A percentile compares a stretch with the other conserved stretches of the same genome.
Evolutionary conservation across 2,888 invertebrate species (phyloP).

Genomic region (Hipparchia semele): DNA sequence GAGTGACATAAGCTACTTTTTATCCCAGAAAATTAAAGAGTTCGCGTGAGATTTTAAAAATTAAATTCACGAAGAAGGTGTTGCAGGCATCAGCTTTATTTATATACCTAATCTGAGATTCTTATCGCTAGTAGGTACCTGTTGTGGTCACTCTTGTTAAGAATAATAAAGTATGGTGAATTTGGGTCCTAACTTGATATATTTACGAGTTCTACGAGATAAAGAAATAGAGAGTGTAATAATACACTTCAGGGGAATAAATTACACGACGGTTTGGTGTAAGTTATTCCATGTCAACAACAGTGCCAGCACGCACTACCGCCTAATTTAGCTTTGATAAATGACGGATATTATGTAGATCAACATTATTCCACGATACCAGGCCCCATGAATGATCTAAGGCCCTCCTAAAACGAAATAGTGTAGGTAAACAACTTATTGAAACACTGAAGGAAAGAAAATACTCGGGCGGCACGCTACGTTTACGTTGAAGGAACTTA

Average conservation of each 20-base stretch:
- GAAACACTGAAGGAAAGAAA: constrained; percentile 18
- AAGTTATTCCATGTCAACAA: constrained; percentile 18
- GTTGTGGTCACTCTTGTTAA: too few relatives aligned
- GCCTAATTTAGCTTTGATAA: constrained; percentile 15
- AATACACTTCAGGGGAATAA: not conserved
- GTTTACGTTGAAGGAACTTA: constrained; percentile 16
- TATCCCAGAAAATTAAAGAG: too few relatives aligned
- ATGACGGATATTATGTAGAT: constrained; percentile 10
- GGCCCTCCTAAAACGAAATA: constrained; percentile 18
- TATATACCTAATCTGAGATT: too few relatives aligned
- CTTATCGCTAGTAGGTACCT: too few relatives aligned
- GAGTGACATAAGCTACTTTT: too few relatives aligned
- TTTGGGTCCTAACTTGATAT: not conserved
- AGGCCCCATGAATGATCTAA: constrained; percentile 14
- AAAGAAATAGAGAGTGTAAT: not conserved
- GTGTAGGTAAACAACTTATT: constrained; percentile 25
- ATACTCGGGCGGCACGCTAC: constrained; percentile 19
- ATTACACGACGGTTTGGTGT: not conserved
- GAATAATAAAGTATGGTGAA: too few relatives aligned
- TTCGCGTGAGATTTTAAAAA: too few relatives aligned
- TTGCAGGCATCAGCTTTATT: too few relatives aligned
- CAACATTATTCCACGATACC: constrained; percentile 5
- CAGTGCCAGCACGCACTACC: not conserved
- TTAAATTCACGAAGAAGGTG: too few relatives aligned
- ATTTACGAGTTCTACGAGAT: not conserved